A percentile compares a stretch with the other conserved stretches of the same genome.
phyloP scores from a whole-genome alignment of 1,140 invertebrate genomes.

The Magallana angulata region DNA sequence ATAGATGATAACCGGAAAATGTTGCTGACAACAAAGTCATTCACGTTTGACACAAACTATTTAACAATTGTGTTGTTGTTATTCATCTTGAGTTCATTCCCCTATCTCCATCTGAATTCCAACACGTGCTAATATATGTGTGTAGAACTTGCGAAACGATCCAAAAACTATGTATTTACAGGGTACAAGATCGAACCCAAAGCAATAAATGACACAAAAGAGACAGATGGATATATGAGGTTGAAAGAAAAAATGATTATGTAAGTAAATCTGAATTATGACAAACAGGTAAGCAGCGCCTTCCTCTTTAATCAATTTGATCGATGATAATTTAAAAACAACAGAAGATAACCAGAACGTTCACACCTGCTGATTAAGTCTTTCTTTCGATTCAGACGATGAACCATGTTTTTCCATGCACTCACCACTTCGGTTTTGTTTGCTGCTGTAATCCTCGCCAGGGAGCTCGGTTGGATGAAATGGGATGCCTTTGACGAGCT shows the following conservation, averaged over 20 bases:
- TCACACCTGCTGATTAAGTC: background rate
- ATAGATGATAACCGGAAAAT: too few relatives aligned
- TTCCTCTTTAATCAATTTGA: background rate
- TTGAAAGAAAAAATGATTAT: background rate
- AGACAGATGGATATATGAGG: background rate
- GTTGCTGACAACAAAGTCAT: too few relatives aligned
- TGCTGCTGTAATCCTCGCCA: conserved; percentile 9
- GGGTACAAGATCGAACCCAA: background rate
- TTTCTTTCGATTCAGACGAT: background rate
- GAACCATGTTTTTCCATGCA: background rate
- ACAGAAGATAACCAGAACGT: background rate
- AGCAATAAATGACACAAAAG: background rate
- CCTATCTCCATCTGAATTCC: too few relatives aligned
- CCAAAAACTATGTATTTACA: too few relatives aligned
- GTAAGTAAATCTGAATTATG: background rate
- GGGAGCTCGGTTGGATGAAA: conserved; percentile 21
- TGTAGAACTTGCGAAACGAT: too few relatives aligned
- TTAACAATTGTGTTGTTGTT: too few relatives aligned
- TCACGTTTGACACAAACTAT: too few relatives aligned
- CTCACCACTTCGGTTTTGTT: background rate
- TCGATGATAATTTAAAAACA: background rate
- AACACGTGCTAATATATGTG: too few relatives aligned
- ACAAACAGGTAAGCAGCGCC: background rate
- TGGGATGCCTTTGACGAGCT: conserved; percentile 32
- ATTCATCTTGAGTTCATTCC: too few relatives aligned